A percentile compares a stretch with the other conserved stretches of the same genome.
Evolutionary conservation across 1,140 invertebrate genomes (phyloP).

Genomic region (Tribolium madens): DNA sequence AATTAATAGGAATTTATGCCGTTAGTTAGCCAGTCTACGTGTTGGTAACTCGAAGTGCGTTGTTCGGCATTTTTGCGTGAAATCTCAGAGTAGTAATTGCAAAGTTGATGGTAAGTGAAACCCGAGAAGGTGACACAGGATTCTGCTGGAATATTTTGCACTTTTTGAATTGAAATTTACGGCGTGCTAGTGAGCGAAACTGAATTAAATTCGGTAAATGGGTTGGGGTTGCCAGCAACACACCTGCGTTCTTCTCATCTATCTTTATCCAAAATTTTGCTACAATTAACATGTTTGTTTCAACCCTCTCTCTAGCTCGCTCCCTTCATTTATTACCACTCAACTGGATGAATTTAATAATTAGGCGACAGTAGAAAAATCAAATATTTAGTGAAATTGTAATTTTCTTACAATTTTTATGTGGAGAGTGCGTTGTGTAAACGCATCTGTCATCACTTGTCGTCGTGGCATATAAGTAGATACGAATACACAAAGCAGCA

Average conservation of each 20-base stretch:
- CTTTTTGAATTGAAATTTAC: background rate
- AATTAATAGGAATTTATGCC: slow-evolving; percentile 34
- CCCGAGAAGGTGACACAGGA: background rate
- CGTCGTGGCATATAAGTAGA: background rate
- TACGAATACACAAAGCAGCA: background rate
- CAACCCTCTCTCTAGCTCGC: background rate
- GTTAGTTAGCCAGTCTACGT: slow-evolving; percentile 6
- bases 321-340: no score
- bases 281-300: slow-evolving; percentile 7
- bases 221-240: background rate
- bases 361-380: no score
- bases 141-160: background rate
- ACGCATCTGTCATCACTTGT: slow-evolving; percentile 5
- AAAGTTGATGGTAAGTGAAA: background rate
- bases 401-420: background rate
- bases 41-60: background rate
- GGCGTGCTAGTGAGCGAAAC: background rate
- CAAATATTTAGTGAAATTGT: no score
- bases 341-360: no score
- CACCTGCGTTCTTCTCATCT: slow-evolving; percentile 24
- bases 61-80: background rate
- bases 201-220: slow-evolving; percentile 7
- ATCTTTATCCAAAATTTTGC: slow-evolving; percentile 4
- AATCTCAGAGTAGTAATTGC: background rate
- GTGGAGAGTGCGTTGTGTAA: background rate